Evolutionary conservation across 2,888 invertebrate species (phyloP).

Genomic region (Augiades crinisus): DNA sequence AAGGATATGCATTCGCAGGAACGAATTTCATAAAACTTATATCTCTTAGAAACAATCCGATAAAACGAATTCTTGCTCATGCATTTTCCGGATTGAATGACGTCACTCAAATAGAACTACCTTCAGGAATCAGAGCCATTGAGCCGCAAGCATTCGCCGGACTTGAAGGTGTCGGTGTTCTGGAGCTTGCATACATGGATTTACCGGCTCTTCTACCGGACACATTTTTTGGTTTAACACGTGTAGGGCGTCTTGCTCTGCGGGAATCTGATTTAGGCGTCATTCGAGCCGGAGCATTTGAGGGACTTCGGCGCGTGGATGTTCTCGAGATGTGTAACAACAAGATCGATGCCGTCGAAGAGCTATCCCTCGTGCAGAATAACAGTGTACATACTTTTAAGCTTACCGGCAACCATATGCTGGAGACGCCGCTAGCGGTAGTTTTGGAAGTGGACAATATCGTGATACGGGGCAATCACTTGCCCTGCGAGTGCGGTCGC

Average conservation of each 20-base stretch:
- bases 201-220: slow-evolving; percentile 85
- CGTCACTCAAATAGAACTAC: slow-evolving; percentile 91
- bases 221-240: slow-evolving; percentile 89
- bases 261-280: slow-evolving; percentile 92
- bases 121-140: slow-evolving; percentile 87
- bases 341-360: slow-evolving; percentile 91
- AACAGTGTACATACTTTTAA: slow-evolving; percentile 87
- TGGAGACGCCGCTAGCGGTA: slow-evolving; percentile 88
- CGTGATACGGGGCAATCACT: slow-evolving; percentile 89
- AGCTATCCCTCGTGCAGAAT: slow-evolving; percentile 85
- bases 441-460: slow-evolving; percentile 87
- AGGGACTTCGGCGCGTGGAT: slow-evolving; percentile 87
- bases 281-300: slow-evolving; percentile 88
- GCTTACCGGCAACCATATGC: slow-evolving; percentile 91
- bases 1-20: slow-evolving; percentile 92
- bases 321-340: slow-evolving; percentile 90
- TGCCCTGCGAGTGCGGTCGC: slow-evolving; percentile 94
- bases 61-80: slow-evolving; percentile 89
- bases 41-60: slow-evolving; percentile 91
- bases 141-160: slow-evolving; percentile 92
- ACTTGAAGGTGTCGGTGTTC: slow-evolving; percentile 89
- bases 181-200: slow-evolving; percentile 93
- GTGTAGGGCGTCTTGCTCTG: slow-evolving; percentile 87
- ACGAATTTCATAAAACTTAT: slow-evolving; percentile 92
- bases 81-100: slow-evolving; percentile 93